A percentile compares a stretch with the other conserved stretches of the same genome.
phyloP scores from a whole-genome alignment of 2,113 vertebrate genomes.

The Cinclus cinclus region DNA sequence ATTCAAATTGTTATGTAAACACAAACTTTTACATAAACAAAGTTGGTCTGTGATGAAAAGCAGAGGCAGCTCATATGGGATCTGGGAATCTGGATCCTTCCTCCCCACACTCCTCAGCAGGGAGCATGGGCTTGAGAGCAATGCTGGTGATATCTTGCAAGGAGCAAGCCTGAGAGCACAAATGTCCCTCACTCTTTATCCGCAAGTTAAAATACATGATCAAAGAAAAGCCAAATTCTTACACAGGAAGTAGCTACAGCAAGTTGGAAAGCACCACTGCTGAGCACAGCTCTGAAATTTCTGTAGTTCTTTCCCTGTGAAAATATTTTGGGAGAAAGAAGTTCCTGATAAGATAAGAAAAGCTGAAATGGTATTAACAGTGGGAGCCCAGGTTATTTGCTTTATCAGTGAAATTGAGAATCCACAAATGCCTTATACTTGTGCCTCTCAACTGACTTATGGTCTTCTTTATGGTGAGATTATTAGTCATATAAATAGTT shows the following conservation, averaged over 20 bases:
- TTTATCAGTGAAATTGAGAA: not conserved
- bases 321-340: not conserved
- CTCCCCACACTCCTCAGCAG: not conserved
- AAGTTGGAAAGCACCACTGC: not conserved
- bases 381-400: not conserved
- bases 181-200: not conserved
- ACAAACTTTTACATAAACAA: not conserved
- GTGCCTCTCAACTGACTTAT: not conserved
- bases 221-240: not conserved
- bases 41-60: not conserved
- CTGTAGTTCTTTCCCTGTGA: not conserved
- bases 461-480: not conserved
- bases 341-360: not conserved
- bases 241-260: not conserved
- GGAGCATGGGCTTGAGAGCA: not conserved
- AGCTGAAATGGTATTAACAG: not conserved
- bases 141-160: fast-evolving
- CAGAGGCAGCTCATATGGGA: not conserved
- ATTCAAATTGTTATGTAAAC: not conserved
- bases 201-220: not conserved
- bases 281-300: not conserved
- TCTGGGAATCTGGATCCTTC: not conserved
- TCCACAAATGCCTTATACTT: not conserved
- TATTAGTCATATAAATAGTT: not conserved
- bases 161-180: not conserved